These are phyloP conservation scores for Sminthurinus signatus DNA, from an alignment of 1,140 invertebrate species.

Conservation along the genomic window DNA sequence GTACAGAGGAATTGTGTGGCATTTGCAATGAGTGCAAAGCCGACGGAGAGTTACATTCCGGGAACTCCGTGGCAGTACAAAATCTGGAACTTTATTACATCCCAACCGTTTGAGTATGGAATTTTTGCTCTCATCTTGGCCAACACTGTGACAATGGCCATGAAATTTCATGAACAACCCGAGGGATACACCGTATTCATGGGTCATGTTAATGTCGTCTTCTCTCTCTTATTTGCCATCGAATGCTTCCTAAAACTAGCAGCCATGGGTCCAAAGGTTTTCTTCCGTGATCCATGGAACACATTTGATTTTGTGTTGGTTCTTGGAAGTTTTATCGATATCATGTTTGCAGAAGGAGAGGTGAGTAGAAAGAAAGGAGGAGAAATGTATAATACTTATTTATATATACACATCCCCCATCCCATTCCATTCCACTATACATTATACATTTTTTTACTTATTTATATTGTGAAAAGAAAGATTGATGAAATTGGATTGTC, in stretches of 20 bases:
- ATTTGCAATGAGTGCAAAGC: slow-evolving; percentile 97
- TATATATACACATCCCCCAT: too few species aligned
- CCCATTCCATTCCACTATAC: too few species aligned
- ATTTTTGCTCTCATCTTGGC: slow-evolving; percentile 97
- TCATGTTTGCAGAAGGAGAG: slow-evolving; percentile 77
- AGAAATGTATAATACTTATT: too few species aligned
- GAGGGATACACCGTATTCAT: slow-evolving; percentile 73
- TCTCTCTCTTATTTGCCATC: slow-evolving; percentile 93
- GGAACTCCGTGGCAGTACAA: slow-evolving; percentile 97
- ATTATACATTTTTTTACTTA: background rate
- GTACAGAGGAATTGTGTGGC: slow-evolving; percentile 94
- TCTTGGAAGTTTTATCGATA: slow-evolving; percentile 96
- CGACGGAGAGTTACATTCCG: slow-evolving; percentile 92
- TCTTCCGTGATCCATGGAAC: slow-evolving; percentile 99
- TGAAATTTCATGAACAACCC: slow-evolving; percentile 93
- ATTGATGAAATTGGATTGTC: background rate
- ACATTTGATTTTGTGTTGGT: slow-evolving; percentile 99
- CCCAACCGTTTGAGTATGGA: slow-evolving; percentile 95
- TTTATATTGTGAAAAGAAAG: background rate
- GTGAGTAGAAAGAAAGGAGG: slow-evolving; percentile 62
- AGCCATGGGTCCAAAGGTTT: slow-evolving; percentile 97
- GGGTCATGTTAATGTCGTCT: slow-evolving; percentile 93
- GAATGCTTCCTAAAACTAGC: slow-evolving; percentile 97
- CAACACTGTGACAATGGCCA: slow-evolving; percentile 95
- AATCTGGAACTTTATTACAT: slow-evolving; percentile 99